Base-by-base conservation (phyloP, 1,140 invertebrate genomes). In the Cephus cinctus region DNA sequence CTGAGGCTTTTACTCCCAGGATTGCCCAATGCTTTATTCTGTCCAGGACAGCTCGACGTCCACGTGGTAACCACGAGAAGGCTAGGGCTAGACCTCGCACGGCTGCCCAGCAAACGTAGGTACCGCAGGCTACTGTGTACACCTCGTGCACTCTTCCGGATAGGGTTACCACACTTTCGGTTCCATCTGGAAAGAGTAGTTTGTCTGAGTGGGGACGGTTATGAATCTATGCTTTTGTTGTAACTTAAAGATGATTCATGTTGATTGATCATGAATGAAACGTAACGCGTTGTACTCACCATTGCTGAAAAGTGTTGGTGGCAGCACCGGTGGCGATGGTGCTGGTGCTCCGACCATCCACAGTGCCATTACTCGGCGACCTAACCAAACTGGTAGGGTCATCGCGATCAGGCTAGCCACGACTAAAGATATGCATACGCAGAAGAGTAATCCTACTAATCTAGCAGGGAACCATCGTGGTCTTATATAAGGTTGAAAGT, bases 61-160 rank as follows among this genome's bases (percentile, higher is more conserved):
- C 95, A 58, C 90, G 87, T 0, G 94, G 92, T 53, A 95, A 76
- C 88, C 94, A 95, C 32, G 88, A 87, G 8, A 86, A 83, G 3
- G 94, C 78, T 3, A 97, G 76, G 4, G 89, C 86, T 19, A 88
- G 78, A 3, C 87, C 86, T 3, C 94, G 82, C 0, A 90, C 85
- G 1, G 82, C 74, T 23, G 96, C 79, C 94, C 94, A 97, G 69
- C 94, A 96, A 2, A 95, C 78, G 73, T 98, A 98, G 14, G 94
- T 86, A 0, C 96, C 94, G 71, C 88, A 91, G 0, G 94, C 92
- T 0, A 93, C 90, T 1, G 96, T 98, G 64, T 98, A 98, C 0
- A 98, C 76, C 73, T 99, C 97, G 68, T 98, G 95, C 0, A 97
- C 87, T 34, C 83, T 79, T 30, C 82, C 78, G 4, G 84, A 78